Base-by-base conservation (phyloP, 1,140 invertebrate genomes). In the Drosophila teissieri region DNA sequence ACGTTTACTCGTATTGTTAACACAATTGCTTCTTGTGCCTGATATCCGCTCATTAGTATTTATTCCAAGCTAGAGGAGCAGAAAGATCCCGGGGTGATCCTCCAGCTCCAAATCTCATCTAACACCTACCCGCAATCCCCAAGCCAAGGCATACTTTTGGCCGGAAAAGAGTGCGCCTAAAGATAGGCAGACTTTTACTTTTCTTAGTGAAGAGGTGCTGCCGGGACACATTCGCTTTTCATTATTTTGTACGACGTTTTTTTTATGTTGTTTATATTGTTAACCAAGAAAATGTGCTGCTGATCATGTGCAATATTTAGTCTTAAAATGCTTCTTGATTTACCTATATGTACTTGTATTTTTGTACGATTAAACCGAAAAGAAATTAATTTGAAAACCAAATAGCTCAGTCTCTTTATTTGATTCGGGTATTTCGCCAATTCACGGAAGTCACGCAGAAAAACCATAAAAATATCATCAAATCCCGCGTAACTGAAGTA, bases 341-440 rank as follows among this genome's bases (percentile, higher is more conserved):
- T 57, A 60, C 67, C 31, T 24, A 15, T 48, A 48, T 27, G 36
- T 51, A 68, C 11, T 17, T 69, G 52, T 78, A 77, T 74, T 64
- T 79, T 73, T 82, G 52, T 76, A 83, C 61, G 44, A 83, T 79
- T 74, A 78, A 82, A 82, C 46, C 57, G n/a, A 83, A 61, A 52
- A 45, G 12, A 73, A 64, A 57, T 27, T 27, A 52, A 54, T 44
- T 39, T 44, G 17, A 49, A 51, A 56, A 27, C 45, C 1, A 51
- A 55, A 19, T 31, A 31, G 8, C 31, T 10, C 7, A 31, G 27
- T 31, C 1, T 3, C 10, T 31, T 8, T 3, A 49, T 34, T 61
- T 45, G 14, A 22, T 54, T 56, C 19, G 68, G 27, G 22, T 22
- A 48, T 22, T 48, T 27, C 8, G 2, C 10, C 24, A 7, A 36